phyloP scores from a whole-genome alignment of 2,797 vertebrate species.

The Varecia variegata region DNA sequence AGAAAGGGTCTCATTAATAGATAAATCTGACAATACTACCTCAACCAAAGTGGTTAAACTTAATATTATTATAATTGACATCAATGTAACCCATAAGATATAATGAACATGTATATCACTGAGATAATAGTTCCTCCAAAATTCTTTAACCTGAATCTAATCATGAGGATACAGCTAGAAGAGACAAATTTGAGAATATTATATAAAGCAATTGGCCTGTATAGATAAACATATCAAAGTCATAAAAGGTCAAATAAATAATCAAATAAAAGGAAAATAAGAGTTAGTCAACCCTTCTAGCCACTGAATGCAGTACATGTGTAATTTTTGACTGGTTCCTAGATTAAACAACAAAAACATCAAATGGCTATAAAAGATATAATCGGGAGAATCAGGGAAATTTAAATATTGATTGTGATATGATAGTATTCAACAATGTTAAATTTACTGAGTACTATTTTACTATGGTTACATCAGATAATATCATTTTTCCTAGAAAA shows the following conservation, averaged over 20 bases:
- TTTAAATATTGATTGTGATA: not conserved
- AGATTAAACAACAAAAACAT: not conserved
- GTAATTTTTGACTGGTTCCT: not conserved
- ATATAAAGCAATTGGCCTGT: not conserved
- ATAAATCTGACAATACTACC: not conserved
- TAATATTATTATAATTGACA: not conserved
- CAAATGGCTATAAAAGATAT: not conserved
- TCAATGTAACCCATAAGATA: not conserved
- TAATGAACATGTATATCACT: not conserved
- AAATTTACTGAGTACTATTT: not conserved
- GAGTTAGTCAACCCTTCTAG: not conserved
- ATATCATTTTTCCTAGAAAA: not conserved
- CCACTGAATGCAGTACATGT: not conserved
- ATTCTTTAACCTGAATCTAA: not conserved
- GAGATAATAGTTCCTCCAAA: not conserved
- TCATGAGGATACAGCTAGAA: not conserved
- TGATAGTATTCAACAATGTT: not conserved
- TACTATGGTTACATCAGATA: not conserved
- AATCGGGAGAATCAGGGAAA: not conserved
- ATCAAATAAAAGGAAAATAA: not conserved
- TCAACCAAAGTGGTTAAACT: not conserved
- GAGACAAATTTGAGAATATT: not conserved
- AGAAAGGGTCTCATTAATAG: not conserved
- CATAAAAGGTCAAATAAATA: not conserved
- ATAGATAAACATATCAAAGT: not conserved